Evolutionary conservation across 2,113 vertebrate species (phyloP).

Genomic region (Lagopus leucura): DNA sequence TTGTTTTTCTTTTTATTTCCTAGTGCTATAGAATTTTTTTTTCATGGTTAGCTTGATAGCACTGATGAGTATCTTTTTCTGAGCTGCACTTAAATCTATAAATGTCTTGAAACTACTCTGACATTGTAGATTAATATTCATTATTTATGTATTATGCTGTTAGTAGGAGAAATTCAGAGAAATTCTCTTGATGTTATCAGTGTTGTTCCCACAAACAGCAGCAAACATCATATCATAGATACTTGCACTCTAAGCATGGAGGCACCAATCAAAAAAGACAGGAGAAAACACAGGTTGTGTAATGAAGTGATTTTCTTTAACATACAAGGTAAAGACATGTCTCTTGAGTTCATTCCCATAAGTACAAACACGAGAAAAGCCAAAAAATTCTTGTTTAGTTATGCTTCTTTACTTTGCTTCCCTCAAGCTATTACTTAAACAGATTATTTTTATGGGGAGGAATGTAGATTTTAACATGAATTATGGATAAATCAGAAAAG

Average conservation of each 20-base stretch:
- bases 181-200: not conserved
- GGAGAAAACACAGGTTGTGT: not conserved
- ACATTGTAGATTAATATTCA: not conserved
- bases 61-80: not conserved
- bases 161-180: not conserved
- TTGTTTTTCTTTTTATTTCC: not conserved
- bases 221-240: not conserved
- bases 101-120: not conserved
- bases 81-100: not conserved
- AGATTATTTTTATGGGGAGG: not conserved
- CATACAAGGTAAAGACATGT: not conserved
- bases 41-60: not conserved
- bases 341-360: not conserved
- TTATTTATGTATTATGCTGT: not conserved
- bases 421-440: not conserved
- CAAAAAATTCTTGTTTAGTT: not conserved
- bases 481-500: not conserved
- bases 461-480: not conserved
- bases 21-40: not conserved
- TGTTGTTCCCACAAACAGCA: not conserved
- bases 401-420: not conserved
- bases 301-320: not conserved
- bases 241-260: not conserved
- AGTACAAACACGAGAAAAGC: not conserved
- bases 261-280: not conserved